Conservation (phyloP, 1,140 invertebrate genomes). For the Hycleus phaleratus region DNA sequence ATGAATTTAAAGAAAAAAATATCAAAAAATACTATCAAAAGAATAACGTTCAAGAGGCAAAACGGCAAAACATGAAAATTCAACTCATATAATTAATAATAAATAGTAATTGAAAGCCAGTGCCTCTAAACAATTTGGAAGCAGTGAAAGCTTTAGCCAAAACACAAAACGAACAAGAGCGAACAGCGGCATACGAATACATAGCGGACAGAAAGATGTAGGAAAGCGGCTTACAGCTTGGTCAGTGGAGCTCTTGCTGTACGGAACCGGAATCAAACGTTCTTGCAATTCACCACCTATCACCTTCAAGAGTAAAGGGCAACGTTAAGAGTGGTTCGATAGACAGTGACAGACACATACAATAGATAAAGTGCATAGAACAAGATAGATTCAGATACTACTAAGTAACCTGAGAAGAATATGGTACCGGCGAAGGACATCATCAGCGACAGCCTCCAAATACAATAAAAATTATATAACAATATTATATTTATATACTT, state of each 20-base stretch:
- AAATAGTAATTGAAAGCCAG: conserved; percentile 13
- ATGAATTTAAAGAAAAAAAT: neutral
- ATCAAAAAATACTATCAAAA: neutral
- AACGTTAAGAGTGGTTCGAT: conserved; percentile 42
- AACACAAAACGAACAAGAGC: conserved; percentile 38
- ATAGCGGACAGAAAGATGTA: conserved; percentile 44
- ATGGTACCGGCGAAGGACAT: conserved; percentile 10
- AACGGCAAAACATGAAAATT: conserved; percentile 1
- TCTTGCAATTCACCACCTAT: conserved; percentile 99
- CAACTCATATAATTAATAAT: neutral
- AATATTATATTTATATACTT: no score
- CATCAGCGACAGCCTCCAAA: neutral
- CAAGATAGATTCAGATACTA: conserved; percentile 38
- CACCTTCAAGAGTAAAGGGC: conserved; percentile 75
- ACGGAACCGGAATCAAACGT: conserved; percentile 96
- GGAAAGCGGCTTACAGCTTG: conserved; percentile 89
- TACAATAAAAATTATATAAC: neutral
- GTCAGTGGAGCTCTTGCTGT: conserved; percentile 99
- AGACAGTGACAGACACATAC: conserved; percentile 40
- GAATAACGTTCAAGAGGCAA: no score
- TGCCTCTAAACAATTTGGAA: conserved; percentile 30
- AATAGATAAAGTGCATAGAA: conserved; percentile 40
- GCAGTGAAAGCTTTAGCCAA: conserved; percentile 30
- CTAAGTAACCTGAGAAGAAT: conserved; percentile 34
- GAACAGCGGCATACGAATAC: conserved; percentile 37